Percentiles rank a stretch among this genome's conserved stretches.
Conservation (phyloP, 2,113 vertebrate species). For the Cromileptes altivelis region DNA sequence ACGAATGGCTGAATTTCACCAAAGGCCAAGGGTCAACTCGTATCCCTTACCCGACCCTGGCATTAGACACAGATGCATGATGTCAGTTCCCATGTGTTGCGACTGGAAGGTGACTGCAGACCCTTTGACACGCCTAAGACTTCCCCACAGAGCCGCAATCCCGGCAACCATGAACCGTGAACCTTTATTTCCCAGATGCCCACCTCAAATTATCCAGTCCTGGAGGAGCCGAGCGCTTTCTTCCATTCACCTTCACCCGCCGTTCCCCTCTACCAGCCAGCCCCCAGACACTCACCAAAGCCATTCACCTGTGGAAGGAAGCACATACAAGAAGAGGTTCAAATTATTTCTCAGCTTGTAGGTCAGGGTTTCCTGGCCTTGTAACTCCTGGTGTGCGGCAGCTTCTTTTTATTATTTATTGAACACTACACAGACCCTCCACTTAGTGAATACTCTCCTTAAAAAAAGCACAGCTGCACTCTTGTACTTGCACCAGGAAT, state of each 20-base stretch:
- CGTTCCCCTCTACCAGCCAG: background rate
- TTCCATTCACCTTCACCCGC: slow-evolving; percentile 60
- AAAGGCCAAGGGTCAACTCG: slow-evolving; percentile 72
- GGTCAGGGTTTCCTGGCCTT: slow-evolving; percentile 44
- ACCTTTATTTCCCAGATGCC: slow-evolving; percentile 58
- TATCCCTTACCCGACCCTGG: slow-evolving; percentile 81
- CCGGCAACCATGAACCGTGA: slow-evolving; percentile 47
- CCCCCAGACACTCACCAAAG: slow-evolving; percentile 46
- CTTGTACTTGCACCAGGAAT: background rate
- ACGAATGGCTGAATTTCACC: slow-evolving; percentile 78
- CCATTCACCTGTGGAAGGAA: slow-evolving; percentile 55
- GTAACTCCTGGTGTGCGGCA: slow-evolving; percentile 24
- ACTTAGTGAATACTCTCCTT: background rate
- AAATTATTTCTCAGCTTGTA: slow-evolving; percentile 16
- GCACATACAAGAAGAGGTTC: slow-evolving; percentile 31
- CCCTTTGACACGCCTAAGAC: slow-evolving; percentile 58
- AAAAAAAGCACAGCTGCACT: background rate
- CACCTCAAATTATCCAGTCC: slow-evolving; percentile 51
- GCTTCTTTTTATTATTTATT: slow-evolving; percentile 32
- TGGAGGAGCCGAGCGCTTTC: slow-evolving; percentile 50
- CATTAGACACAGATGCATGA: slow-evolving; percentile 80
- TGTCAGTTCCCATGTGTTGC: slow-evolving; percentile 73
- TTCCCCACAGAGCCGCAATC: slow-evolving; percentile 55
- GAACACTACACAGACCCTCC: slow-evolving; percentile 35
- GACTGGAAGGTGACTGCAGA: slow-evolving; percentile 57